Evolutionary conservation across 2,888 invertebrate genomes (phyloP).

Genomic region (Dasysyrphus albostriatus): DNA sequence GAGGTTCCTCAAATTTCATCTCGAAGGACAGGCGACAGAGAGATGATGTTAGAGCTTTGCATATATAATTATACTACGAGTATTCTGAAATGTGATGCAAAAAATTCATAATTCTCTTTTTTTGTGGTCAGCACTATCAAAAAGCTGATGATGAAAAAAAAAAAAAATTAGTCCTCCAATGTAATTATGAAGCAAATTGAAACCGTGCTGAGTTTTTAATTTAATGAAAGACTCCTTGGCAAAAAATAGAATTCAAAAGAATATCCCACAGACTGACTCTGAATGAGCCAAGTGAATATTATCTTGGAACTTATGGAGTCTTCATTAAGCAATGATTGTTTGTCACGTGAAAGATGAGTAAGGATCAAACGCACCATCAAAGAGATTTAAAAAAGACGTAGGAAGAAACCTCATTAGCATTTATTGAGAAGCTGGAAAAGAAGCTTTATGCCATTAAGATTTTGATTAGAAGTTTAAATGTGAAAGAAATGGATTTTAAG

Average conservation of each 20-base stretch:
- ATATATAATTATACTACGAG: neutral
- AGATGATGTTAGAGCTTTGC: too few relatives aligned
- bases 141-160: too few relatives aligned
- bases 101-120: neutral
- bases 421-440: too few relatives aligned
- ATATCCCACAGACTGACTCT: constrained; percentile 13
- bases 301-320: neutral
- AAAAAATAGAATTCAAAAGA: neutral
- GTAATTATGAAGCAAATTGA: neutral
- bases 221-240: neutral
- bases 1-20: neutral
- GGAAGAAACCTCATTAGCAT: too few relatives aligned
- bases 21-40: too few relatives aligned
- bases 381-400: too few relatives aligned
- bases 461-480: too few relatives aligned
- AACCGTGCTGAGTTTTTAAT: constrained; percentile 10
- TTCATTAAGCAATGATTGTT: constrained; percentile 27
- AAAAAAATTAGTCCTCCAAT: neutral
- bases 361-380: too few relatives aligned
- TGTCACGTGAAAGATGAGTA: neutral
- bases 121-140: too few relatives aligned
- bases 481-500: too few relatives aligned
- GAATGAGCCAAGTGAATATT: neutral
- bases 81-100: constrained; percentile 1
- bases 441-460: too few relatives aligned